A percentile compares a stretch with the other conserved stretches of the same genome.
phyloP scores from a whole-genome alignment of 1,140 invertebrate species.

The Dendrolimus kikuchii region DNA sequence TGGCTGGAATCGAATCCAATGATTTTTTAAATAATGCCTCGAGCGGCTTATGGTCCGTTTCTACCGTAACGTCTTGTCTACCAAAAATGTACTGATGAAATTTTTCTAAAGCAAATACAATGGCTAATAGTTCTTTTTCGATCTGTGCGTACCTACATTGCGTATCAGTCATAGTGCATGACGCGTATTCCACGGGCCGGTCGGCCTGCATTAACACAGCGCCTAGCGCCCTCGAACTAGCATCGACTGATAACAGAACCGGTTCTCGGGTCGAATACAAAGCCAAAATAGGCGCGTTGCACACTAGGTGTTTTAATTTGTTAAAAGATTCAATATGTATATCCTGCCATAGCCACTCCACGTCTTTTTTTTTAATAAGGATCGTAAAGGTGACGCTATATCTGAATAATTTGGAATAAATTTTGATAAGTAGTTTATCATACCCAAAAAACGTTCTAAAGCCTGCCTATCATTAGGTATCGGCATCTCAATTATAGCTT shows the following conservation, averaged over 20 bases:
- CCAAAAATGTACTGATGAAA: conserved; percentile 27
- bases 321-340: conserved; percentile 10
- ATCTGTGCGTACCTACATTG: conserved; percentile 40
- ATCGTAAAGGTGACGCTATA: conserved; percentile 19
- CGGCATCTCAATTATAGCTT: conserved; percentile 10
- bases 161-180: conserved; percentile 32
- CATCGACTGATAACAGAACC: conserved; percentile 7
- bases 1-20: conserved; percentile 4
- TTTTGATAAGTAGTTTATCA: conserved; percentile 43
- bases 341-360: conserved; percentile 35
- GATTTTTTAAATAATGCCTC: conserved; percentile 38
- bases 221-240: no score
- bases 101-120: conserved; percentile 33
- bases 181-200: conserved; percentile 21
- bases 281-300: conserved; percentile 22
- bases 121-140: conserved; percentile 45
- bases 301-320: conserved; percentile 27
- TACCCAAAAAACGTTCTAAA: conserved; percentile 49
- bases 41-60: conserved; percentile 65
- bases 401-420: conserved; percentile 36
- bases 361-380: conserved; percentile 38
- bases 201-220: no score
- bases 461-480: conserved; percentile 37
- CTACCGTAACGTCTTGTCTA: conserved; percentile 21
- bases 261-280: conserved; percentile 23